phyloP scores from a whole-genome alignment of 2,888 invertebrate genomes.

The Yponomeuta sedellus region DNA sequence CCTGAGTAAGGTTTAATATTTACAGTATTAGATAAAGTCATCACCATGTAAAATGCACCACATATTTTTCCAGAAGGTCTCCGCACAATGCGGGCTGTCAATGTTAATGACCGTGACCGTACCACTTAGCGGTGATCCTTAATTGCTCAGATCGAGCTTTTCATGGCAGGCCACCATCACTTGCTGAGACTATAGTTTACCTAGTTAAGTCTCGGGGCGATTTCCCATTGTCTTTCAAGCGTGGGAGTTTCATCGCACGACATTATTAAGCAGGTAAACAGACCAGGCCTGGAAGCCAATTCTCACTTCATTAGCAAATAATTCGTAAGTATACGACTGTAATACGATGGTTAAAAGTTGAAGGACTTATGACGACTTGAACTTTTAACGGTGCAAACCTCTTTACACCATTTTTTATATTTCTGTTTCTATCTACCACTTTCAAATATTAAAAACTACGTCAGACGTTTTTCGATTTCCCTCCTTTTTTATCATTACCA shows the following conservation, averaged over 20 bases:
- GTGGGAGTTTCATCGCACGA: background rate
- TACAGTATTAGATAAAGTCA: background rate
- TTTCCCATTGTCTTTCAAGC: background rate
- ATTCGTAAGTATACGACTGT: too few relatives aligned
- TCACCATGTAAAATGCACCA: background rate
- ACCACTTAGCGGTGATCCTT: background rate
- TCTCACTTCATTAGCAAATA: too few relatives aligned
- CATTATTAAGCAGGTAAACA: background rate
- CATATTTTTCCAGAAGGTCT: background rate
- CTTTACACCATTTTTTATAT: too few relatives aligned
- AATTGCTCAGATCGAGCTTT: background rate
- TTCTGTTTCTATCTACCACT: too few relatives aligned
- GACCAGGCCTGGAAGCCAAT: background rate
- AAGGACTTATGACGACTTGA: too few relatives aligned
- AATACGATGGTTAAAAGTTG: too few relatives aligned
- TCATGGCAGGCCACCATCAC: background rate
- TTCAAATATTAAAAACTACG: too few relatives aligned
- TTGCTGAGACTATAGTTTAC: background rate
- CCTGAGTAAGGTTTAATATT: too few relatives aligned
- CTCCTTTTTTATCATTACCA: too few relatives aligned
- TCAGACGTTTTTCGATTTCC: too few relatives aligned
- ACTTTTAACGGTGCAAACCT: too few relatives aligned
- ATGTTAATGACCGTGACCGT: background rate
- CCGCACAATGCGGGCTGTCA: background rate
- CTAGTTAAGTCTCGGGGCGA: background rate